These are phyloP conservation scores for Caenorhabditis macrosperma DNA, from an alignment of 2,888 invertebrate species.

Conservation along the genomic window DNA sequence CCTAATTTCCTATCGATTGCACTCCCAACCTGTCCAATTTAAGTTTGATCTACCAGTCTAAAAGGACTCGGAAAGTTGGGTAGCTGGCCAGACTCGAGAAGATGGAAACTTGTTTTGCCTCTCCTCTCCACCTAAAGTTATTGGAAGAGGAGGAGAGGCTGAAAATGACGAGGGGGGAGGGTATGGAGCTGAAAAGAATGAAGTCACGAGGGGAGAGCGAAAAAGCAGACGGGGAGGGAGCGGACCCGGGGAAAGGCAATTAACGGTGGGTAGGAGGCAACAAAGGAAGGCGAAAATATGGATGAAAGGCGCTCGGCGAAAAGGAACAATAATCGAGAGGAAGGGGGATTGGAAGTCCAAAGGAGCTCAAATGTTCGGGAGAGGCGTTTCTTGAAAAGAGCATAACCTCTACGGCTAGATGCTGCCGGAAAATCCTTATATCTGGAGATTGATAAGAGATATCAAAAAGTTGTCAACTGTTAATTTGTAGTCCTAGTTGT, in stretches of 20 bases:
- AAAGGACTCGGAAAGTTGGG: constrained; percentile 6
- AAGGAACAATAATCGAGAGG: neutral
- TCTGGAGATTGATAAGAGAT: too few species aligned
- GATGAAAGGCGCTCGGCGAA: neutral
- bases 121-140: neutral
- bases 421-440: too few species aligned
- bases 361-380: too few species aligned
- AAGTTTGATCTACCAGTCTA: too few species aligned
- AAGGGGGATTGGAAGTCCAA: constrained; percentile 6
- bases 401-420: too few species aligned
- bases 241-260: constrained; percentile 27
- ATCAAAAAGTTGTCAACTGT: too few species aligned
- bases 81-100: too few species aligned
- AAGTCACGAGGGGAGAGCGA: constrained; percentile 12
- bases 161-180: constrained; percentile 25
- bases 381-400: too few species aligned
- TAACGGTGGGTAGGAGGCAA: constrained; percentile 32
- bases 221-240: constrained; percentile 4
- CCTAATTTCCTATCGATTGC: too few species aligned
- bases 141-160: constrained; percentile 4
- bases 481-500: too few species aligned
- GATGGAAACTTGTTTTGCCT: constrained; percentile 28
- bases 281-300: constrained; percentile 21
- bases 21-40: too few species aligned
- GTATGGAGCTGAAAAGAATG: constrained; percentile 10